These are phyloP conservation scores for Drosophila nasuta DNA, from an alignment of 1,140 invertebrate species.

Conservation along the genomic window DNA sequence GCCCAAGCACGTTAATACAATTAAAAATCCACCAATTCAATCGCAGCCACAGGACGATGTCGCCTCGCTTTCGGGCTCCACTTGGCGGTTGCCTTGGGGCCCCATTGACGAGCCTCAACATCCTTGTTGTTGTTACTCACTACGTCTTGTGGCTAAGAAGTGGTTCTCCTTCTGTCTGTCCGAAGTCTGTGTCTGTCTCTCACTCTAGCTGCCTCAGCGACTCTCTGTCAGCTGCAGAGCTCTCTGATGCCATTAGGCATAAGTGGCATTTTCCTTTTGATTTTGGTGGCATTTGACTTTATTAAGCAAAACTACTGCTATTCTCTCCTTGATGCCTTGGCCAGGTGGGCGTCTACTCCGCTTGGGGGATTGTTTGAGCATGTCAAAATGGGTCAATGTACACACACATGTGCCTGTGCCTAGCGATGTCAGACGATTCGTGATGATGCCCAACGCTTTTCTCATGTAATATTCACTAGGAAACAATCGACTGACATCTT, in stretches of 20 bases:
- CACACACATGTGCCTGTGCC: slow-evolving; percentile 5
- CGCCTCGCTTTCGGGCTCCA: slow-evolving; percentile 1
- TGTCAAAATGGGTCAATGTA: slow-evolving; percentile 71
- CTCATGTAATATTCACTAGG: slow-evolving; percentile 76
- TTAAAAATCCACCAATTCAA: slow-evolving; percentile 73
- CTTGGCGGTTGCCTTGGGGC: slow-evolving; percentile 25
- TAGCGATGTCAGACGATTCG: slow-evolving; percentile 28
- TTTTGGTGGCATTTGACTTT: slow-evolving; percentile 82
- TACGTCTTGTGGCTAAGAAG: slow-evolving; percentile 3
- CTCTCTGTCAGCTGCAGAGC: slow-evolving; percentile 38
- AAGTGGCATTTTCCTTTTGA: slow-evolving; percentile 82
- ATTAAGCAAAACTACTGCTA: slow-evolving; percentile 67
- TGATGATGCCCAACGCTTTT: slow-evolving; percentile 25
- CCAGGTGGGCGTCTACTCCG: slow-evolving; percentile 33
- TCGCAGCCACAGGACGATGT: slow-evolving; percentile 24
- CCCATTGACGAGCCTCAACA: slow-evolving; percentile 3
- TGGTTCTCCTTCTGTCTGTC: slow-evolving; percentile 2
- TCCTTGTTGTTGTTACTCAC: slow-evolving; percentile 38
- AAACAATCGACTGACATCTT: slow-evolving; percentile 67
- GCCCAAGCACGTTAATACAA: slow-evolving; percentile 65
- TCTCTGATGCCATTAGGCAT: slow-evolving; percentile 74
- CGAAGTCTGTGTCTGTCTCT: too few relatives aligned
- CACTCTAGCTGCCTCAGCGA: not conserved
- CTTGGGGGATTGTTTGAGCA: slow-evolving; percentile 47
- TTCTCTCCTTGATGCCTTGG: not conserved